phyloP scores from a whole-genome alignment of 2,888 invertebrate genomes.

The Ornithoptera alexandrae region DNA sequence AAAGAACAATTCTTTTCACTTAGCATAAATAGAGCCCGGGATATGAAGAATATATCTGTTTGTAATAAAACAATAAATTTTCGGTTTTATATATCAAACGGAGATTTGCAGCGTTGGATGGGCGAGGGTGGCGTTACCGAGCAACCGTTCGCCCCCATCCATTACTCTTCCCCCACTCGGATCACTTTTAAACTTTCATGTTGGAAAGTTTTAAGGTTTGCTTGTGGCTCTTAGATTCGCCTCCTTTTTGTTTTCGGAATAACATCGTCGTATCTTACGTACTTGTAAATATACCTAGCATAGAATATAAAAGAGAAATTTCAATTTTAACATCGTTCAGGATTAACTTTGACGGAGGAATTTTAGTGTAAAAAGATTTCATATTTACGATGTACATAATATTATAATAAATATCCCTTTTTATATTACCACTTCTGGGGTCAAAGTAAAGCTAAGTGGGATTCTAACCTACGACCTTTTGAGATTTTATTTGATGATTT shows the following conservation, averaged over 20 bases:
- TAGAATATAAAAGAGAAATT: not conserved
- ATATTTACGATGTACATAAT: too few relatives aligned
- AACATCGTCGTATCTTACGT: slow-evolving; percentile 3
- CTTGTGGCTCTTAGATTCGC: slow-evolving; percentile 71
- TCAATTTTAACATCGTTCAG: not conserved
- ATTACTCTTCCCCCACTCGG: slow-evolving; percentile 50
- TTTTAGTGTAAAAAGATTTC: too few relatives aligned
- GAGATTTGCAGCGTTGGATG: slow-evolving; percentile 72
- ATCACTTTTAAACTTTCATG: slow-evolving; percentile 81
- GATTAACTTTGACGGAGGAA: too few relatives aligned
- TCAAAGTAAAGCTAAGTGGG: too few relatives aligned
- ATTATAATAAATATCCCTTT: too few relatives aligned
- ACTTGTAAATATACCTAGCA: not conserved
- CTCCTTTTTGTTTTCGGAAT: slow-evolving; percentile 68
- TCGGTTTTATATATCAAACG: slow-evolving; percentile 67
- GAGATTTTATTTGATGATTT: too few relatives aligned
- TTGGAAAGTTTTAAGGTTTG: slow-evolving; percentile 78
- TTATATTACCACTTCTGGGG: too few relatives aligned
- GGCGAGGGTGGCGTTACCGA: slow-evolving; percentile 66
- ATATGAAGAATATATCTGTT: slow-evolving; percentile 42
- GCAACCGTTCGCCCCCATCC: slow-evolving; percentile 55
- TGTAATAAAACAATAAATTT: slow-evolving; percentile 67
- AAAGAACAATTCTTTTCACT: not conserved
- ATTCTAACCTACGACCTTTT: too few relatives aligned
- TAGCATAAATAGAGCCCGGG: not conserved